These are phyloP conservation scores for Brachyhypopomus gauderio DNA, from an alignment of 2,113 vertebrate genomes.

Conservation along the genomic window DNA sequence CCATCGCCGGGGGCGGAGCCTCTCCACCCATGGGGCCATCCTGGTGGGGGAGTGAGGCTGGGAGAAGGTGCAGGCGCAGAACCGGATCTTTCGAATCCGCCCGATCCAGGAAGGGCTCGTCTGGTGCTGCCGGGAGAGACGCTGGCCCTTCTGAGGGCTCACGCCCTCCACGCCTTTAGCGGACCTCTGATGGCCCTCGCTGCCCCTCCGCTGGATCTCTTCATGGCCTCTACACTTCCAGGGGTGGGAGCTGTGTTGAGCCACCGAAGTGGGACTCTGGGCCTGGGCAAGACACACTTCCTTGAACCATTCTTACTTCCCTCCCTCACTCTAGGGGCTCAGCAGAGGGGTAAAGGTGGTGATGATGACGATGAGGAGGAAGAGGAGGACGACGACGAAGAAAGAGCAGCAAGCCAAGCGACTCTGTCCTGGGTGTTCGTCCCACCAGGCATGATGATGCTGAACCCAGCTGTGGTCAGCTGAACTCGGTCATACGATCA, in stretches of 20 bases:
- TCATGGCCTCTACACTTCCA: constrained; percentile 53
- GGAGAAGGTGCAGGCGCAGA: neutral
- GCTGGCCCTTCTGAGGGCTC: constrained; percentile 82
- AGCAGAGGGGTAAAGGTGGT: constrained; percentile 25
- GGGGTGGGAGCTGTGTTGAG: constrained; percentile 40
- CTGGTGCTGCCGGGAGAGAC: constrained; percentile 76
- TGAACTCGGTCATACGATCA: constrained; percentile 69
- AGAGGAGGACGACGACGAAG: constrained; percentile 61
- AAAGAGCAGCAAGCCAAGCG: constrained; percentile 55
- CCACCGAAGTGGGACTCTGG: constrained; percentile 64
- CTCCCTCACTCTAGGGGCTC: constrained; percentile 76
- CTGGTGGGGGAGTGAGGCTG: neutral
- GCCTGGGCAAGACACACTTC: constrained; percentile 83
- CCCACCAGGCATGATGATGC: constrained; percentile 83
- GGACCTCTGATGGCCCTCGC: constrained; percentile 74
- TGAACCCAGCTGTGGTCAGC: constrained; percentile 86
- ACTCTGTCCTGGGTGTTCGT: constrained; percentile 88
- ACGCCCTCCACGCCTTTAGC: constrained; percentile 68
- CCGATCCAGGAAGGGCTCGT: constrained; percentile 75
- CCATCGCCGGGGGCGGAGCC: constrained; percentile 65
- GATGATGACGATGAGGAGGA: constrained; percentile 56
- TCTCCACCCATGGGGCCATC: constrained; percentile 18
- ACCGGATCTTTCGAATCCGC: constrained; percentile 37
- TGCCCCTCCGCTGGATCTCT: constrained; percentile 60
- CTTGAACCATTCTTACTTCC: constrained; percentile 74